These are phyloP conservation scores for Stenurella melanura DNA, from an alignment of 2,888 invertebrate species.

Conservation along the genomic window DNA sequence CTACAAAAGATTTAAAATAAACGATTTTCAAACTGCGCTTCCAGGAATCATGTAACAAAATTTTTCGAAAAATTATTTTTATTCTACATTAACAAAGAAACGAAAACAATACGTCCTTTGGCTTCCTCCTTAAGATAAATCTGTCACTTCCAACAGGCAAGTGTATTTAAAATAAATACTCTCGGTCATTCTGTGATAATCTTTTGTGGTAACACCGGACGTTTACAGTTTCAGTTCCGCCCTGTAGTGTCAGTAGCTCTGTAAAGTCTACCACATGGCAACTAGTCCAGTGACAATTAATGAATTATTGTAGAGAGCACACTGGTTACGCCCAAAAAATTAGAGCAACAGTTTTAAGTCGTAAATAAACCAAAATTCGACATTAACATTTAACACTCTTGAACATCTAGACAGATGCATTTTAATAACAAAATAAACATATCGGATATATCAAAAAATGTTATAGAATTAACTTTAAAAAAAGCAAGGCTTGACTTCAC, in stretches of 20 bases:
- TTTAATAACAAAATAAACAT: no score
- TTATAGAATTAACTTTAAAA: no score
- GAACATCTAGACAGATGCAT: no score
- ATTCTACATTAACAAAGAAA: conserved; percentile 11
- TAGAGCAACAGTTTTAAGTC: not conserved
- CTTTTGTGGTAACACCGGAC: conserved; percentile 55
- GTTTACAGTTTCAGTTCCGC: conserved; percentile 50
- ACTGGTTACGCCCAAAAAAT: conserved; percentile 4
- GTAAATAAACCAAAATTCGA: no score
- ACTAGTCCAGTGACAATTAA: conserved; percentile 21
- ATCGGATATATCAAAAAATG: no score
- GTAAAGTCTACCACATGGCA: conserved; percentile 40
- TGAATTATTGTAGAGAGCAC: not conserved
- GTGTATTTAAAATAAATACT: conserved; percentile 47
- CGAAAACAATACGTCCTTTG: conserved; percentile 18
- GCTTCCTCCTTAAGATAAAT: conserved; percentile 39
- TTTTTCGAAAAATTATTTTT: not conserved
- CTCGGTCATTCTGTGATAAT: conserved; percentile 47
- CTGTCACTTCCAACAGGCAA: conserved; percentile 41
- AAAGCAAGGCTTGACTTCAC: no score
- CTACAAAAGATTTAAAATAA: conserved; percentile 3
- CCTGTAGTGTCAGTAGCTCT: conserved; percentile 42
- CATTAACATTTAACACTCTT: no score
- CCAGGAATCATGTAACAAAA: not conserved
- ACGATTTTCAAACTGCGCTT: not conserved